Percentiles rank a stretch among this genome's conserved stretches.
These are phyloP conservation scores for Pygmarrhopalites habei DNA, from an alignment of 1,140 invertebrate species.

Conservation along the genomic window DNA sequence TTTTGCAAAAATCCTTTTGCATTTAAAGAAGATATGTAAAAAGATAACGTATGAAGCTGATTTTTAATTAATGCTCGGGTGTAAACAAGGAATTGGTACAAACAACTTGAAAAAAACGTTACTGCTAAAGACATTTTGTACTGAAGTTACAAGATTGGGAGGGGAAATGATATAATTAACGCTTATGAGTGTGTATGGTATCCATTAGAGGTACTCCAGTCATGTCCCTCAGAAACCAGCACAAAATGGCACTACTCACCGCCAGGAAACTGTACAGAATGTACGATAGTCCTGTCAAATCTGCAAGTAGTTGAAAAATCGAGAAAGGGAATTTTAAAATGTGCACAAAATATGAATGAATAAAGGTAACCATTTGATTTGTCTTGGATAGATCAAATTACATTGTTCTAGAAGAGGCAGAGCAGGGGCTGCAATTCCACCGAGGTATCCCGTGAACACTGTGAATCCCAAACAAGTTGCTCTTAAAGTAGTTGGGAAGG, in stretches of 20 bases:
- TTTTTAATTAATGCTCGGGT: too few relatives aligned
- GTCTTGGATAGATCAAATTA: slow-evolving; percentile 2
- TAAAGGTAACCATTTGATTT: neutral
- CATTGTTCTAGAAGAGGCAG: slow-evolving; percentile 18
- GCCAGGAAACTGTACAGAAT: slow-evolving; percentile 24
- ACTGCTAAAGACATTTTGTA: too few relatives aligned
- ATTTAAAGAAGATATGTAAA: too few relatives aligned
- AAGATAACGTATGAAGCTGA: too few relatives aligned
- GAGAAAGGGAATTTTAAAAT: neutral
- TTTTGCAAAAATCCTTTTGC: too few relatives aligned
- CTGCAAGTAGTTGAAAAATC: slow-evolving; percentile 7
- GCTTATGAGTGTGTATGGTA: slow-evolving; percentile 19
- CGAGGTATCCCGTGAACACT: slow-evolving; percentile 23
- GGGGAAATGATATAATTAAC: too few relatives aligned
- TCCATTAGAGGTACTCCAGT: slow-evolving; percentile 25
- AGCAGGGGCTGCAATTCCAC: slow-evolving; percentile 26
- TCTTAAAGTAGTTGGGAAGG: slow-evolving; percentile 22
- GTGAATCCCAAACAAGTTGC: slow-evolving; percentile 27
- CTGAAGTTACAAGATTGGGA: too few relatives aligned
- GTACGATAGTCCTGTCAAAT: slow-evolving; percentile 19
- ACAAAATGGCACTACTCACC: slow-evolving; percentile 20
- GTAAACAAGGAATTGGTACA: too few relatives aligned
- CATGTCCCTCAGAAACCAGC: slow-evolving; percentile 25
- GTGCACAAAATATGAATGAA: neutral
- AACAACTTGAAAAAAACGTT: too few relatives aligned